phyloP scores from a whole-genome alignment of 2,797 vertebrate species.

The Rhabdophis nuchalis region DNA sequence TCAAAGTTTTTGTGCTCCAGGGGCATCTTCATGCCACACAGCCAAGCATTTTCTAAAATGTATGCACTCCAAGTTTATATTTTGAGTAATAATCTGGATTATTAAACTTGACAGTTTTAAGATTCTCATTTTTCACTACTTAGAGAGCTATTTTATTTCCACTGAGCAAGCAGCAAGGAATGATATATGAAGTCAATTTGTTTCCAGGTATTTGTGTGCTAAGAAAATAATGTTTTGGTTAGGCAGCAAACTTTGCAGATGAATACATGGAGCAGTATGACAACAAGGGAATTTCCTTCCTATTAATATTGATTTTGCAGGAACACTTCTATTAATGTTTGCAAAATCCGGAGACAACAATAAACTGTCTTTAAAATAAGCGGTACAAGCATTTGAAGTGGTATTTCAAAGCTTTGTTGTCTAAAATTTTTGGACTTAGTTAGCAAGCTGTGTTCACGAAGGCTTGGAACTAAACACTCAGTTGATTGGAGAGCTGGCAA shows the following conservation, averaged over 20 bases:
- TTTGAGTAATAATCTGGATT: slow-evolving; percentile 57
- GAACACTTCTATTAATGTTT: slow-evolving; percentile 14
- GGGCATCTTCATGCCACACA: slow-evolving; percentile 19
- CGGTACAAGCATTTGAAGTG: not conserved
- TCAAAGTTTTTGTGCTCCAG: not conserved
- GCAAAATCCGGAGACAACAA: not conserved
- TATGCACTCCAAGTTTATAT: slow-evolving; percentile 38
- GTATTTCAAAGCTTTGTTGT: not conserved
- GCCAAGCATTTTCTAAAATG: slow-evolving; percentile 47
- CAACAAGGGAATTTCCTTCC: slow-evolving; percentile 4
- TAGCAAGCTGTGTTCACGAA: not conserved
- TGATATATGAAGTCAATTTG: slow-evolving; percentile 20
- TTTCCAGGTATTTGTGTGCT: rapidly evolving
- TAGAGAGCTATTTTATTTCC: slow-evolving; percentile 37
- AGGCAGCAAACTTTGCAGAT: slow-evolving; percentile 12
- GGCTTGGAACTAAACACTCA: not conserved
- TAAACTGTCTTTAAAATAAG: not conserved
- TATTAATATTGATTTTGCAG: slow-evolving; percentile 25
- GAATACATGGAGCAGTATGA: not conserved
- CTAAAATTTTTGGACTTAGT: not conserved
- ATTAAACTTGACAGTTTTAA: slow-evolving; percentile 58
- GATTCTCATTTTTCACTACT: slow-evolving; percentile 57
- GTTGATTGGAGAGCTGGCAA: not conserved
- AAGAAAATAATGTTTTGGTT: not conserved
- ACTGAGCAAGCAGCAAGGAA: slow-evolving; percentile 30